Base-by-base conservation (phyloP, 2,888 invertebrate genomes). In the Parascotia fuliginaria region DNA sequence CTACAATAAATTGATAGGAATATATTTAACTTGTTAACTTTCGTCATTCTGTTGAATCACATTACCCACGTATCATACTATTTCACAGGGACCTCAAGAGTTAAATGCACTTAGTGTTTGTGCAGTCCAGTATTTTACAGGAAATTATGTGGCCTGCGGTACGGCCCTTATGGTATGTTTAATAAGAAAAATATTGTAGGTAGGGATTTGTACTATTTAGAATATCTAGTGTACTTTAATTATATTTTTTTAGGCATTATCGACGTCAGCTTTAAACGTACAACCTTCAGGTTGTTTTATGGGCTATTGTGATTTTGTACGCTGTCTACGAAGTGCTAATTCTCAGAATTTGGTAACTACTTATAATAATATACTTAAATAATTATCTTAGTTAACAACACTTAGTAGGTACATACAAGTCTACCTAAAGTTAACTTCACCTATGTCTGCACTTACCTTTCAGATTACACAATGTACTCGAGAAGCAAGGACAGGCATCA, bases 251-350 rank as follows among this genome's bases (percentile, higher is more conserved):
- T 57, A 91, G 92, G 80, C 85, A 5, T 70, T 92, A 44, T 82
- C 92, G 16, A 83, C 87, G 5, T 92, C 92, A 11, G 87, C 89
- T n/a, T 73, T 86, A 34, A 90, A 90, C 65, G 90, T 89, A 7
- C 87, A 89, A 69, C 82, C 92, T 6, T 82, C 86, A 14, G 92
- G 92, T 31, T 94, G 94, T 63, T 93, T 91, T 32, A 89, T 92
- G 73, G 94, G 94, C 4, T 94, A 94, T 65, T 94, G 94, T 73
- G 93, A 93, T 66, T 94, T 94, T 76, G 94, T 94, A 3, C 88
- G 93, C 24, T 94, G 94, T 64, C 79, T 94, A 34, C 81, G 94
- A 64, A 85, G 93, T 66, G 81, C 90, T 0, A 94, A 94, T 73
- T 91, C 94, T 0, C 81, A 92, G 34, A 92, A 91, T 75, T 83